These are phyloP conservation scores for Euspilapteryx auroguttella DNA, from an alignment of 2,888 invertebrate species.

Conservation along the genomic window DNA sequence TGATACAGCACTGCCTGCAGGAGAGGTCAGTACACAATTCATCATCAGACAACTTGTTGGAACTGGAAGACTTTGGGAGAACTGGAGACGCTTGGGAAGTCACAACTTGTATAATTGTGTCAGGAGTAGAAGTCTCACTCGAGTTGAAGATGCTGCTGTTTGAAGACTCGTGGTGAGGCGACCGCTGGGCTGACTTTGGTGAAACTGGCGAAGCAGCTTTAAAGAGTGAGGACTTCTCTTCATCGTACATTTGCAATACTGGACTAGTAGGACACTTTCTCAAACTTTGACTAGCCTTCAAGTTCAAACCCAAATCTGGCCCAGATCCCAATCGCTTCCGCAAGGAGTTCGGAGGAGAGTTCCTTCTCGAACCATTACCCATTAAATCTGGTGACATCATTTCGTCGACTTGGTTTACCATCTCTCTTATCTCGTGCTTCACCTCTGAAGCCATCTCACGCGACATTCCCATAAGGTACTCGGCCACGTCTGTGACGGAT, in stretches of 20 bases:
- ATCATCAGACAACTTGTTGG: slow-evolving; percentile 62
- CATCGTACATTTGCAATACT: slow-evolving; percentile 30
- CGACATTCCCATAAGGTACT: slow-evolving; percentile 77
- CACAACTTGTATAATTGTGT: slow-evolving; percentile 52
- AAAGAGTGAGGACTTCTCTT: slow-evolving; percentile 24
- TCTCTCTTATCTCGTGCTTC: slow-evolving; percentile 75
- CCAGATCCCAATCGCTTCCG: slow-evolving; percentile 43
- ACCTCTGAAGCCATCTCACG: slow-evolving; percentile 79
- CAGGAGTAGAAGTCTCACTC: slow-evolving; percentile 55
- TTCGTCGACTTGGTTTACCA: slow-evolving; percentile 73
- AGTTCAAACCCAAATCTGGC: slow-evolving; percentile 41
- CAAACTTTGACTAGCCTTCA: slow-evolving; percentile 25
- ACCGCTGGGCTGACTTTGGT: slow-evolving; percentile 42
- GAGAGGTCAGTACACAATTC: slow-evolving; percentile 49
- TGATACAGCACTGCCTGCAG: slow-evolving; percentile 46
- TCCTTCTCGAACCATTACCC: slow-evolving; percentile 30
- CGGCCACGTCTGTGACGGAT: slow-evolving; percentile 74
- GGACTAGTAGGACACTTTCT: slow-evolving; percentile 54
- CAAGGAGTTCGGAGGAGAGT: slow-evolving; percentile 45
- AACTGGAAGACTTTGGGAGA: slow-evolving; percentile 55
- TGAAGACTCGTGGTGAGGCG: slow-evolving; percentile 42
- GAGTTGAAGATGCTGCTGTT: slow-evolving; percentile 54
- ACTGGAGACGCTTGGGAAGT: slow-evolving; percentile 35
- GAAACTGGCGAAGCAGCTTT: slow-evolving; percentile 33
- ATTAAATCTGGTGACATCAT: slow-evolving; percentile 58